Base-by-base conservation (phyloP, 1,140 invertebrate genomes). In the Drosophila equinoxialis region DNA sequence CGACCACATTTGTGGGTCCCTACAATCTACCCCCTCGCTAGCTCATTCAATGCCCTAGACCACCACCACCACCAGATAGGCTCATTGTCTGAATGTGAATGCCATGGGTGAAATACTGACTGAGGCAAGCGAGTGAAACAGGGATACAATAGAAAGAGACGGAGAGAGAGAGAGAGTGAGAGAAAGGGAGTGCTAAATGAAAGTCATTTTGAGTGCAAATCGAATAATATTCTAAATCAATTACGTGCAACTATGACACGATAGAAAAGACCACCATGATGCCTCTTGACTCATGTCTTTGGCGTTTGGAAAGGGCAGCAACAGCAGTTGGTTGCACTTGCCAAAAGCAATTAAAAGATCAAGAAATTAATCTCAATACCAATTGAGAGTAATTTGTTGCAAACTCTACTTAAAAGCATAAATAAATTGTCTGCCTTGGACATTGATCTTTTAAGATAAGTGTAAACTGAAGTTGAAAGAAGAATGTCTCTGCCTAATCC, bases 201-300 rank as follows among this genome's bases (percentile, higher is more conserved):
- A 87, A 90, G 71, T 84, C 84, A 89, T 89, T 87, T 84, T 84
- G 66, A 80, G 77, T 77, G 74, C 84, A 87, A 87, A 87, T 87
- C 81, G 84, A 89, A 87, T 84, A 81, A 89, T 87, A 84, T 84
- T 84, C 85, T 72, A 89, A 87, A 80, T 84, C 82, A 84, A 87
- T 87, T 89, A 87, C 80, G 77, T 77, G 68, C 85, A 89, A 89
- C 81, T 77, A 79, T 69, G 79, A 59, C 33, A 59, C 35, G 57
- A 59, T 37, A 59, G 33, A 59, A 17, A 35, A 39, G 37, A 13
- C 37, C 37, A 5, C 5, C 37, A 20, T 54, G 48, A 11, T 17
- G 48, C 48, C 13, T 54, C 48, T 30, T 20, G 17, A 17, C 35
- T 11, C 35, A 35, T 35, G 35, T 10, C 35, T 35, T 2, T 10